Base-by-base conservation (phyloP, 2,888 invertebrate genomes). In the Tipula vernalis region DNA sequence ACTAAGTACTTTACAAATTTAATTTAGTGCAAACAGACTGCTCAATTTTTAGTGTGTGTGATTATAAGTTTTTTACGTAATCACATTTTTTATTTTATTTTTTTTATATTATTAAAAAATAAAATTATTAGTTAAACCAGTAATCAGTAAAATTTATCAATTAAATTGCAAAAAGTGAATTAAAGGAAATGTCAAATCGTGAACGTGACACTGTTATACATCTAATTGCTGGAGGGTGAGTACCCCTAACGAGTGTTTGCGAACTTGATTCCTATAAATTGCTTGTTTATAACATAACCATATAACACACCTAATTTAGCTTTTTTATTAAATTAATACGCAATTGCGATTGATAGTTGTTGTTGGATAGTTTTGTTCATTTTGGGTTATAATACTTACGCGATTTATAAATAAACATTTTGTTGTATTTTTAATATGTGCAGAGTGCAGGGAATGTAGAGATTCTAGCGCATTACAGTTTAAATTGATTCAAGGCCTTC, bases 211-310 rank as follows among this genome's bases (percentile, higher is more conserved):
- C 97, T 89, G 94, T 98, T 89, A 97, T 98, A 92, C 98, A 98
- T 93, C 95, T 98, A 90, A 93, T 98, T 90, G 98, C 98, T 92
- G 98, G 98, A 94, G 98, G 98, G 98, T 98, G 94, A 94, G 97
- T 94, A 18, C 18, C 41, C 5, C 12, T 18, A 12, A 6, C 15
- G 5, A 71, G 5, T 51, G 15, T 5, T 51, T 44, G 44, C 6
- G 10, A 51, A 10, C 28, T 18, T 28, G 71, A 71, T 51, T 51
- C 28, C 51, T 51, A 51, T 51, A 51, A n/a, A 51, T 10, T 18
- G 71, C 71, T 28, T 71, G 71, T 71, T 71, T 28, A n/a, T n/a
- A n/a, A n/a, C n/a, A n/a, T n/a, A n/a, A n/a, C 3, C n/a, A 18
- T 18, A 71, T n/a, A n/a, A n/a, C n/a, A 28, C 28, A 28, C 28